Evolutionary conservation across 2,113 vertebrate genomes (phyloP).

Genomic region (Anseranas semipalmata): DNA sequence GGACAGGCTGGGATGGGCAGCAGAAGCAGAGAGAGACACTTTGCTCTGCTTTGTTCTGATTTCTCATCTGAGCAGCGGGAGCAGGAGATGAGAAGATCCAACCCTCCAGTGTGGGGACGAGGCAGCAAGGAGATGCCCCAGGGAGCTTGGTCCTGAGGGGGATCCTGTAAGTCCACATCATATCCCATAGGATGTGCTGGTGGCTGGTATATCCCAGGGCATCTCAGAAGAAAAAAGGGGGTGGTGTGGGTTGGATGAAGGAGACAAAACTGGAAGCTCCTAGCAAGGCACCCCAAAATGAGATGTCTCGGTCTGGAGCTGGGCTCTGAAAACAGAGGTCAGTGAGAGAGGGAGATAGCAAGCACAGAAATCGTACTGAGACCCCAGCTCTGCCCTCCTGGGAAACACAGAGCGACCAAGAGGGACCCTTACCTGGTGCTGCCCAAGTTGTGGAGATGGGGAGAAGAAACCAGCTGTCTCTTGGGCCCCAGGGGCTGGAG

Average conservation of each 20-base stretch:
- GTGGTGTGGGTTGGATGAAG: too few relatives aligned
- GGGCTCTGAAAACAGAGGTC: not conserved
- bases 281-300: not conserved
- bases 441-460: not conserved
- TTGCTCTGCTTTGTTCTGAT: too few relatives aligned
- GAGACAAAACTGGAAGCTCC: not conserved
- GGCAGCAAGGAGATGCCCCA: not conserved
- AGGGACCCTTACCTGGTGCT: not conserved
- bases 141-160: not conserved
- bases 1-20: not conserved
- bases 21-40: not conserved
- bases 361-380: not conserved
- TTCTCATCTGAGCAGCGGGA: not conserved
- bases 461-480: not conserved
- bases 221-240: not conserved
- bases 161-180: not conserved
- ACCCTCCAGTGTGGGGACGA: not conserved
- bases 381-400: not conserved
- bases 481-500: not conserved
- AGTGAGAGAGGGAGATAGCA: not conserved
- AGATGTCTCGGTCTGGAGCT: not conserved
- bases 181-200: not conserved
- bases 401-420: not conserved
- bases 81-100: not conserved
- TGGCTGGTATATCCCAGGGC: not conserved